Conservation (phyloP, 2,888 invertebrate species). For the Ryuthela nishihirai region DNA sequence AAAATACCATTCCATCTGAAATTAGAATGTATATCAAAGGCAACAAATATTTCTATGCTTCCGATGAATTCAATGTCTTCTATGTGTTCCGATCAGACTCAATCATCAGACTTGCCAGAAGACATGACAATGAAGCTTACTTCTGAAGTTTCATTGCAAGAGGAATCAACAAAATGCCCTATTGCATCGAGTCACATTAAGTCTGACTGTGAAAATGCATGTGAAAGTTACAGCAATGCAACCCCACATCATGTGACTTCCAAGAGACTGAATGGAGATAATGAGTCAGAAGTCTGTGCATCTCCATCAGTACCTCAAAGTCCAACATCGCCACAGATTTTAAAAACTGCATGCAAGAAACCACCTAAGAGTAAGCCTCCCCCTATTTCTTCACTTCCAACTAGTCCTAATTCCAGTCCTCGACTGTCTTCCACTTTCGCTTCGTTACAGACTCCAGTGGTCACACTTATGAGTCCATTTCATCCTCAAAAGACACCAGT, state of each 20-base stretch:
- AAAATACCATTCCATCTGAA: slow-evolving; percentile 55
- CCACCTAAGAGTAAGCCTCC: slow-evolving; percentile 8
- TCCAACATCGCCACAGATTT: neutral
- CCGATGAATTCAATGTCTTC: too few species aligned
- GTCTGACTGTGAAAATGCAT: neutral
- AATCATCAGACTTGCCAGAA: neutral
- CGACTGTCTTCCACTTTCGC: slow-evolving; percentile 3
- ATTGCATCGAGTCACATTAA: neutral
- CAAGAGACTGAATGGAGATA: neutral
- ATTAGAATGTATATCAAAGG: slow-evolving; percentile 51
- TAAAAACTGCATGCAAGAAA: neutral
- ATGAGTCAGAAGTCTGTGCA: too few species aligned
- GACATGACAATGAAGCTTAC: neutral
- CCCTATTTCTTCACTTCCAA: slow-evolving; percentile 6
- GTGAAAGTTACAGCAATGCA: neutral
- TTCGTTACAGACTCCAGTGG: slow-evolving; percentile 16
- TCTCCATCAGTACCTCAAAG: too few species aligned
- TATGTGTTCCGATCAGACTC: too few species aligned
- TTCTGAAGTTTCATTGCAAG: neutral
- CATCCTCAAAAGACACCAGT: slow-evolving; percentile 42
- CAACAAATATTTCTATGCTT: neutral
- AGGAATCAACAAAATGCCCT: neutral
- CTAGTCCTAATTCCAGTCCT: too few species aligned
- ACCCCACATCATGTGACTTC: neutral
- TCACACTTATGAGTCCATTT: slow-evolving; percentile 42